These are phyloP conservation scores for Leiothrix lutea DNA, from an alignment of 2,113 vertebrate species.

Conservation along the genomic window DNA sequence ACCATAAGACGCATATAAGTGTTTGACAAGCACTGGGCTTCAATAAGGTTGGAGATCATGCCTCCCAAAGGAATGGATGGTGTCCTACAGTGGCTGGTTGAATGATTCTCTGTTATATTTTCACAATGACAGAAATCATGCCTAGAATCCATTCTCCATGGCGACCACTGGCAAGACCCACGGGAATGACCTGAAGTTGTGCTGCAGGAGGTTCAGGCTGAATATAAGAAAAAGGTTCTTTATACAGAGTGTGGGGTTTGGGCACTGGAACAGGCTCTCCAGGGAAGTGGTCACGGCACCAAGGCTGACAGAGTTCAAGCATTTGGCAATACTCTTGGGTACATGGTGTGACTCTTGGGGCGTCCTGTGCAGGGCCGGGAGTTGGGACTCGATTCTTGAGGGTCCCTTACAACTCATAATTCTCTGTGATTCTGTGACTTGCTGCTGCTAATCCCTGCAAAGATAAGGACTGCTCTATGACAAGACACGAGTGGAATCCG, in stretches of 20 bases:
- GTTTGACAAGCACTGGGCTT: neutral
- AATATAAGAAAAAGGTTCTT: neutral
- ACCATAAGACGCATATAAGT: no score
- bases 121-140: accelerated
- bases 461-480: neutral
- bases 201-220: neutral
- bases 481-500: no score
- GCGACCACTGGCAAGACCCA: neutral
- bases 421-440: neutral
- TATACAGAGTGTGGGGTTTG: no score
- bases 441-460: neutral
- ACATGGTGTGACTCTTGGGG: neutral
- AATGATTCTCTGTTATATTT: neutral
- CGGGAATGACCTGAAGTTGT: neutral
- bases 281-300: no score
- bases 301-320: neutral
- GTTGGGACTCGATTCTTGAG: neutral
- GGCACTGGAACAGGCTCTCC: neutral
- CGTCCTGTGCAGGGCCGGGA: neutral
- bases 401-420: no score
- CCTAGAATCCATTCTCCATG: neutral
- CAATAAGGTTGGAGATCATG: accelerated
- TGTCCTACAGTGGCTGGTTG: neutral
- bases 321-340: neutral
- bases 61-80: neutral